phyloP scores from a whole-genome alignment of 2,113 vertebrate genomes.

The Eublepharis macularius region DNA sequence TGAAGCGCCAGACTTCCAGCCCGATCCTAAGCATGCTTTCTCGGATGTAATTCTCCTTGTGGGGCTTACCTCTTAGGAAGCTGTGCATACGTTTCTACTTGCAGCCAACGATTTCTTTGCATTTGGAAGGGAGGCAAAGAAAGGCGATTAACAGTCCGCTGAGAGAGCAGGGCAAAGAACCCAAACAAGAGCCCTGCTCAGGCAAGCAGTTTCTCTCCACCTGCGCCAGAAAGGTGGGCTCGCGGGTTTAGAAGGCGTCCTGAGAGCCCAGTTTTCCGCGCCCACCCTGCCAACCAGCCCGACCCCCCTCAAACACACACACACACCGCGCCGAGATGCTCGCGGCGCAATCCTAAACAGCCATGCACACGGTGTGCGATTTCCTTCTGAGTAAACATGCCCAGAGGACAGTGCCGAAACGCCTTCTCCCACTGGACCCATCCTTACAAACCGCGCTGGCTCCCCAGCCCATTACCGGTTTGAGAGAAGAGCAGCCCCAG shows the following conservation, averaged over 20 bases:
- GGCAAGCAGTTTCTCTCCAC: not conserved
- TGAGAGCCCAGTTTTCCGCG: not conserved
- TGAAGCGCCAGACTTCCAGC: not conserved
- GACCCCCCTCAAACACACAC: too few relatives aligned
- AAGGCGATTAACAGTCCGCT: too few relatives aligned
- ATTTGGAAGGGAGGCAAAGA: not conserved
- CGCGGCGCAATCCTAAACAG: not conserved
- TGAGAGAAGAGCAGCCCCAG: conserved; percentile 56
- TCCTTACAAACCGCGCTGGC: not conserved
- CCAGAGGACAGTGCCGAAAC: not conserved
- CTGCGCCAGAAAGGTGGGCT: not conserved
- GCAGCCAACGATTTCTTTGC: not conserved
- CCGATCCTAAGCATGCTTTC: not conserved
- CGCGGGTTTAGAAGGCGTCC: not conserved
- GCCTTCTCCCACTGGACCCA: not conserved
- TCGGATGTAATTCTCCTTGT: too few relatives aligned
- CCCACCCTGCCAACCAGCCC: too few relatives aligned
- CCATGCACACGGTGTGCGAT: not conserved
- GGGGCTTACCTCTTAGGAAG: not conserved
- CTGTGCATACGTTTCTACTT: not conserved
- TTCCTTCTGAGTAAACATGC: not conserved
- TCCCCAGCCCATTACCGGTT: conserved; percentile 47
- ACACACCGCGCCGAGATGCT: too few relatives aligned
- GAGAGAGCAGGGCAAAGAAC: not conserved
- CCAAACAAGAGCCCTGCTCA: not conserved